Conservation (phyloP, 2,113 vertebrate genomes). For the Phrynosoma blainvillii region DNA sequence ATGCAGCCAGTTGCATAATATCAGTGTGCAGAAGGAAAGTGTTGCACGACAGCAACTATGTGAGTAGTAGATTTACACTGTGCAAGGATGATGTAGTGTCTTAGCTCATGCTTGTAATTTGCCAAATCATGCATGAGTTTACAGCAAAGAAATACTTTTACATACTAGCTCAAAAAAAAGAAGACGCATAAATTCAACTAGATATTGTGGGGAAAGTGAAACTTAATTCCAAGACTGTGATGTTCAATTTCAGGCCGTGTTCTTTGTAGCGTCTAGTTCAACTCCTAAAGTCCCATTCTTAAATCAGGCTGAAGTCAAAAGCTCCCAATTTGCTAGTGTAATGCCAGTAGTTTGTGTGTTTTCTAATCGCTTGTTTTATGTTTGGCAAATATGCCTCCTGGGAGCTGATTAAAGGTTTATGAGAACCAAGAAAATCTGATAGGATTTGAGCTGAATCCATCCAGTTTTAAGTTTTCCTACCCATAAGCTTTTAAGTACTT, state of each 20-base stretch:
- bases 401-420: conserved; percentile 83
- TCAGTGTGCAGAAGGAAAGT: too few relatives aligned
- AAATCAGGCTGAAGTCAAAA: conserved; percentile 2
- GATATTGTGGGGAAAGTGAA: not conserved
- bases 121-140: not conserved
- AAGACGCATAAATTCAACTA: not conserved
- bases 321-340: conserved; percentile 12
- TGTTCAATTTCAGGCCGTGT: not conserved
- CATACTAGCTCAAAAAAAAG: not conserved
- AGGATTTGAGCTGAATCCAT: conserved; percentile 81
- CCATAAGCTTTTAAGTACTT: conserved; percentile 82
- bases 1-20: too few relatives aligned
- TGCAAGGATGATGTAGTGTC: too few relatives aligned
- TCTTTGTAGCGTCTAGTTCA: not conserved
- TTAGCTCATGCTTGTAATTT: too few relatives aligned
- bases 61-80: too few relatives aligned
- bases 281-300: not conserved
- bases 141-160: not conserved
- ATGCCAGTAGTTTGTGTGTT: conserved; percentile 51
- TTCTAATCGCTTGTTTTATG: conserved; percentile 69
- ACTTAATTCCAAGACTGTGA: not conserved
- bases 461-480: conserved; percentile 82
- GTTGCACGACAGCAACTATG: too few relatives aligned
- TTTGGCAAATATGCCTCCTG: conserved; percentile 64
- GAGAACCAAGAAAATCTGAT: conserved; percentile 83